Conservation (phyloP, 2,113 vertebrate species). For the Dromiciops gliroides region DNA sequence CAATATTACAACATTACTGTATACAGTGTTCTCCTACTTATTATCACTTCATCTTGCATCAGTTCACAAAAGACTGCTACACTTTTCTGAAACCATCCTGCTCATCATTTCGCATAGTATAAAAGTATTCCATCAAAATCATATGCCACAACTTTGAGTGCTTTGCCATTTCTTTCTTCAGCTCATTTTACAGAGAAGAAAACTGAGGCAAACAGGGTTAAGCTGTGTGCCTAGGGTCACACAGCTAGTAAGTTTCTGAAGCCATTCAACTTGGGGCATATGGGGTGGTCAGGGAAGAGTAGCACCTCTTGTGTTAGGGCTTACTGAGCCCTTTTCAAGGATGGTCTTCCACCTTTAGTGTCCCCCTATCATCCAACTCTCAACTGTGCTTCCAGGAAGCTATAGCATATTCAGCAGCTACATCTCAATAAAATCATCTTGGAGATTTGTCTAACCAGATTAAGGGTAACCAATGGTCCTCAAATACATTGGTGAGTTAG, state of each 20-base stretch:
- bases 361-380: background rate
- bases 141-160: background rate
- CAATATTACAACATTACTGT: background rate
- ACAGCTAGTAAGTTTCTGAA: background rate
- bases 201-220: background rate
- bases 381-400: background rate
- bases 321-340: too few species aligned
- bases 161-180: background rate
- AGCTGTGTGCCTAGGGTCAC: background rate
- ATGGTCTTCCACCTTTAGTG: background rate
- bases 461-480: background rate
- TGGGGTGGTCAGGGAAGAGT: background rate
- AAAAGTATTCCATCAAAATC: background rate
- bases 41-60: background rate
- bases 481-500: background rate
- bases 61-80: background rate
- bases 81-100: background rate
- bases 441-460: background rate
- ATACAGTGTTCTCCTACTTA: background rate
- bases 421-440: background rate
- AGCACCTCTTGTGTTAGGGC: background rate
- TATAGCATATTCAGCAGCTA: background rate
- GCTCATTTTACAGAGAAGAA: background rate
- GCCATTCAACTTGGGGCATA: background rate
- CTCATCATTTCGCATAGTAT: background rate